Percentiles rank a stretch among this genome's conserved stretches.
phyloP scores from a whole-genome alignment of 2,888 invertebrate genomes.

The Trisateles emortualis region DNA sequence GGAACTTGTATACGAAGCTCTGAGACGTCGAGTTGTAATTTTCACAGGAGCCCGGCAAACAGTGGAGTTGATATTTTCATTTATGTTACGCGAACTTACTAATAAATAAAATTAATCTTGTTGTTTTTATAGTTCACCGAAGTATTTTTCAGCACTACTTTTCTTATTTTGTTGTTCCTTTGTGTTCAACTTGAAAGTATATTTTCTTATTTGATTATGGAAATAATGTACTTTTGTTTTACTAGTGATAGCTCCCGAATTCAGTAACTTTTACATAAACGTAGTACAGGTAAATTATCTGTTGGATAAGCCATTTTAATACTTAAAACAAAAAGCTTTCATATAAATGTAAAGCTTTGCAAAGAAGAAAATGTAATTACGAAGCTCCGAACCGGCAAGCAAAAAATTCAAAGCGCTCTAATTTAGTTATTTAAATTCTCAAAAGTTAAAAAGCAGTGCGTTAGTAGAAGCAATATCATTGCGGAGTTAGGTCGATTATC shows the following conservation, averaged over 20 bases:
- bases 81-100: constrained; percentile 37
- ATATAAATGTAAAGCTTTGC: constrained; percentile 25
- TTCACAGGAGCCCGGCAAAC: constrained; percentile 43
- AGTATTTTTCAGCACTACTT: constrained; percentile 32
- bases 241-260: not conserved
- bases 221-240: not conserved
- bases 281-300: not conserved
- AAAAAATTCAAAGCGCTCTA: constrained; percentile 35
- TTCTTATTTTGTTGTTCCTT: constrained; percentile 19
- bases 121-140: constrained; percentile 38
- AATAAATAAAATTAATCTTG: constrained; percentile 45
- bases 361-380: constrained; percentile 18
- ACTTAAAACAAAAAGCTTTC: constrained; percentile 17
- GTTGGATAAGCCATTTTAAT: constrained; percentile 10
- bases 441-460: constrained; percentile 44
- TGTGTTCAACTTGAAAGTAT: constrained; percentile 18
- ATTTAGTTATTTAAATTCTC: constrained; percentile 48
- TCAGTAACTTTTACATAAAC: not conserved
- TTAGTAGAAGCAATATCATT: constrained; percentile 44
- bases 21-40: constrained; percentile 50
- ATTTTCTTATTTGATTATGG: constrained; percentile 21
- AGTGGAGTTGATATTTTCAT: constrained; percentile 43
- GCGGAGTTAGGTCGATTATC: constrained; percentile 49
- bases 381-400: constrained; percentile 24
- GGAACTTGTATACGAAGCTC: constrained; percentile 51